Conservation (phyloP, 2,888 invertebrate genomes). For the Phyto melanocephala region DNA sequence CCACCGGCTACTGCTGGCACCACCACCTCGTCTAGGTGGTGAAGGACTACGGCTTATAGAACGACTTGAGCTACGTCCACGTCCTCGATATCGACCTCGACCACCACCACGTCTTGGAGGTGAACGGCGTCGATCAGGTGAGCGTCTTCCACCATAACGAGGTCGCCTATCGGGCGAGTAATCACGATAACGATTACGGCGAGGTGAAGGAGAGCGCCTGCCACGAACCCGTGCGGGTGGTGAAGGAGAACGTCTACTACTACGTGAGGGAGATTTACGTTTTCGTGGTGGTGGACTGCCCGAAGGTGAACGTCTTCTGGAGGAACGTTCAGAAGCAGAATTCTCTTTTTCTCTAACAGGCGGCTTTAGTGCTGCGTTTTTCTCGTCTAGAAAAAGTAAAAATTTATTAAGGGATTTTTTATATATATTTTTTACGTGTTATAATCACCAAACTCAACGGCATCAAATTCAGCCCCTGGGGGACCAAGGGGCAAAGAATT, state of each 20-base stretch:
- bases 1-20: slow-evolving; percentile 72
- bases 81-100: slow-evolving; percentile 69
- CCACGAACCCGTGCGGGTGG: slow-evolving; percentile 66
- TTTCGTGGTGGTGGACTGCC: slow-evolving; percentile 70
- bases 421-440: not conserved
- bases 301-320: slow-evolving; percentile 71
- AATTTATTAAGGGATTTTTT: not conserved
- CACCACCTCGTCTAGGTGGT: slow-evolving; percentile 69
- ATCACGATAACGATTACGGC: slow-evolving; percentile 70
- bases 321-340: slow-evolving; percentile 50
- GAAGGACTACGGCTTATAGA: slow-evolving; percentile 73
- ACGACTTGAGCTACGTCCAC: slow-evolving; percentile 71
- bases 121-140: slow-evolving; percentile 68
- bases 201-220: slow-evolving; percentile 74
- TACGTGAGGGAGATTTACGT: slow-evolving; percentile 68
- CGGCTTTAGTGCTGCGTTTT: slow-evolving; percentile 52
- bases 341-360: slow-evolving; percentile 61
- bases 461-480: slow-evolving; percentile 75
- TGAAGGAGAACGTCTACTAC: slow-evolving; percentile 74
- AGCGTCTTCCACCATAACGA: slow-evolving; percentile 69
- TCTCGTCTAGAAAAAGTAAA: slow-evolving; percentile 35
- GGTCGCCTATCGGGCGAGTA: slow-evolving; percentile 73
- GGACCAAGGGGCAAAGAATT: slow-evolving; percentile 74
- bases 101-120: slow-evolving; percentile 66
- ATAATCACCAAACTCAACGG: slow-evolving; percentile 67